Evolutionary conservation across 2,797 vertebrate genomes (phyloP), one percentile per base, ranked within the genome.

Genomic region (Lacerta viridis): DNA sequence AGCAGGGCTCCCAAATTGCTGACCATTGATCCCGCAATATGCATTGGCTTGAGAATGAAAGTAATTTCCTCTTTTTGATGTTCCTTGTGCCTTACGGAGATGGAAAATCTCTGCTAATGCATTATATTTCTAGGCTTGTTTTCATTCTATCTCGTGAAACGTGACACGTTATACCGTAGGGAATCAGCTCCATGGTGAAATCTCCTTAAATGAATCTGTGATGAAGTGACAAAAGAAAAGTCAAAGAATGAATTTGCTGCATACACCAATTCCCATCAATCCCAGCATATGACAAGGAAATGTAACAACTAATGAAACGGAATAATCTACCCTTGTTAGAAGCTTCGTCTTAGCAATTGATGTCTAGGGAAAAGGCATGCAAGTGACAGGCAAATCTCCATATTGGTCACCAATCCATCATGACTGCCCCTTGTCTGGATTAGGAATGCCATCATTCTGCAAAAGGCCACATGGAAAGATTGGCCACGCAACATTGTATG

Each of bases 281-380:
- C 92, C 77, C 43, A 59, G 87, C 86, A 88, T 87, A 90, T 93
- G 90, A 36, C 88, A 91, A 64, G 86, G 89, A 92, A 93, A 94
- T 93, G 82, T 91, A 92, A 93, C 92, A 91, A 85, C 92, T 93
- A 94, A 93, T 88, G 90, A 94, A 95, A 93, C 36, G 55, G 93
- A 90, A 91, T 94, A 90, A 93, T 93, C 88, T 95, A 90, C 80
- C 59, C 72, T 90, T 87, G 84, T 80, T 93, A 83, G 86, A 25
- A 80, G 20, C 43, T 79, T 84, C 80, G 36, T 66, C 23, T 71
- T 79, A 88, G 66, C 13, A 88, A 87, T 85, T 89, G 83, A n/a
- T 66, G 43, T 90, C 85, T 80, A 41, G 86, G 78, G 86, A 74
- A 36, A 84, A 74, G 23, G 81, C 84, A 76, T 61, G 69, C 79